A percentile compares a stretch with the other conserved stretches of the same genome.
Conservation (phyloP, 1,140 invertebrate genomes). For the Pteromalus puparum region DNA sequence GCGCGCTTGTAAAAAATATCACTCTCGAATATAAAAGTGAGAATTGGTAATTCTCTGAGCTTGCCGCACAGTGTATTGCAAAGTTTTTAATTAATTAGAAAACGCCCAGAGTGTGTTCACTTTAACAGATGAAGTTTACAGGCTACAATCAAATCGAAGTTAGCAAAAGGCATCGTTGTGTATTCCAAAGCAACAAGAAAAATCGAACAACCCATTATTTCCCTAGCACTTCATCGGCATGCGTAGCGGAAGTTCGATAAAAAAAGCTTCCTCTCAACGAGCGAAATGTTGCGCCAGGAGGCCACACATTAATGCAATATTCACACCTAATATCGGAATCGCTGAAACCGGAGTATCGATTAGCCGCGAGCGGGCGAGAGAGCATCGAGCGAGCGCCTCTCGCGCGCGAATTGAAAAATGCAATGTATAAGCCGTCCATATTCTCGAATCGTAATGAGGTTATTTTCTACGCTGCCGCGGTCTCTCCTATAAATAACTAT, state of each 20-base stretch:
- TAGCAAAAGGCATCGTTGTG: too few relatives aligned
- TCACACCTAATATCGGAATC: background rate
- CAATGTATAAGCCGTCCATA: constrained; percentile 20
- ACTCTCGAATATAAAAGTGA: too few relatives aligned
- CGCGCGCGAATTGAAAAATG: constrained; percentile 21
- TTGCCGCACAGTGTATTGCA: too few relatives aligned
- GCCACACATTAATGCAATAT: constrained; percentile 9
- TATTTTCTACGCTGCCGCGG: constrained; percentile 20
- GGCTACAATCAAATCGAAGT: too few relatives aligned
- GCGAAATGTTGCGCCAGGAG: background rate
- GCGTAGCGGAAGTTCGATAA: background rate
- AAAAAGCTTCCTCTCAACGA: background rate
- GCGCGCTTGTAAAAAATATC: background rate
- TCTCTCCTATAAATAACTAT: constrained; percentile 39
- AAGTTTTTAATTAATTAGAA: background rate
- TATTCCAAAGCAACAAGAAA: too few relatives aligned
- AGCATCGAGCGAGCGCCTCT: background rate
- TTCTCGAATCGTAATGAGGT: constrained; percentile 42
- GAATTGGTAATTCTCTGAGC: too few relatives aligned
- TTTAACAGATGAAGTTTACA: background rate
- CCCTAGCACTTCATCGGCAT: background rate
- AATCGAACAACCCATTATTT: too few relatives aligned
- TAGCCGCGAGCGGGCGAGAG: background rate
- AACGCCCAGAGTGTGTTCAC: background rate
- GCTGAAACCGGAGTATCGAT: background rate